Evolutionary conservation across 2,888 invertebrate genomes (phyloP), one percentile per base, ranked within the genome.

Genomic region (Ypsolopha sequella): DNA sequence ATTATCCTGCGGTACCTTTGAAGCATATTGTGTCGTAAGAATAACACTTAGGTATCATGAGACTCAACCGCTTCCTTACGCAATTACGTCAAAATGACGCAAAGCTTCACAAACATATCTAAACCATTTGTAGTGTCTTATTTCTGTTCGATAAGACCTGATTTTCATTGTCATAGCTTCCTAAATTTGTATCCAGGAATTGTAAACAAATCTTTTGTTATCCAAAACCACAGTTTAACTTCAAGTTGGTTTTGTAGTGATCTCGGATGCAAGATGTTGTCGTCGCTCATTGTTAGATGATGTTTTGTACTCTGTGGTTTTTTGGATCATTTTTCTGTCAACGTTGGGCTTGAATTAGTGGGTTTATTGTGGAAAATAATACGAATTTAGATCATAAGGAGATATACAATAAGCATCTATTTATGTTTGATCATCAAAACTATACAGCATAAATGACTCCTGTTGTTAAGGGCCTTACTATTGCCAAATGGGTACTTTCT

Each of bases 191-290:
- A 35, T 33, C 46, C 34, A 34, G 7, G 11, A 9, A 47, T 36
- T 13, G 47, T 14, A 47, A 47, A 47, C 47, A 47, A 47, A 47
- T 38, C 47, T 11, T 47, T 47, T 47, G 47, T 47, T 11, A 13
- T 10, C 11, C 47, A 47, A 47, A 36, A 36, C 47, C 36, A 14
- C 36, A 36, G 33, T 13, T 13, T 43, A 1, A 33, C 11, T 11
- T 33, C 35, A 11, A 46, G 7, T 24, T 24, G 24, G 24, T 34
- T n/a, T 35, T 46, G 33, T 7, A 8, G 34, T n/a, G 36, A 36
- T 11, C 14, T 36, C 47, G 47, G 47, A 13, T 47, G 47, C 47
- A 47, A 47, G 3, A 36, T 47, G 47, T 36, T 47, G 47, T 36
- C 36, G 47, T 24, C 4, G 24, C 24, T 4, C 45, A 10, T 13